Evolutionary conservation across 2,888 invertebrate species (phyloP), one percentile per base, ranked within the genome.

Genomic region (Zygothrica quintamaculata): DNA sequence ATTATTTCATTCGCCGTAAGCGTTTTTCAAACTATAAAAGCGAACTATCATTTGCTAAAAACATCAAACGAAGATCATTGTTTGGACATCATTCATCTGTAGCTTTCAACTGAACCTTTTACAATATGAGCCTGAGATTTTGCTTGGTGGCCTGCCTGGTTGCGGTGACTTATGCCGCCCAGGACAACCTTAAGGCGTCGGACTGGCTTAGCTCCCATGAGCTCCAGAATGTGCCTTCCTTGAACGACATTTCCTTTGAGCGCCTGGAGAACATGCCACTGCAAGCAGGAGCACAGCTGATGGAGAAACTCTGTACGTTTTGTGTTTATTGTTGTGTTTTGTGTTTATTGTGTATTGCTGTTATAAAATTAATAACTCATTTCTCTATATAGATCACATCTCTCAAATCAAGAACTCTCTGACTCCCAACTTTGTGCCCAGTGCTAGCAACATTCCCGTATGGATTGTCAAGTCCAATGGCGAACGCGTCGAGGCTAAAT

Each of bases 271-370:
- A 64, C 26, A 77, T 87, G 87, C 64, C 89, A 0, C 43, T 76
- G 29, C 48, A 74, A 12, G 76, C 78, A 37, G 90, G 85, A 9
- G 88, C 90, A 46, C 53, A 81, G 9, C 47, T 87, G 59, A n/a
- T 87, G 22, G 74, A 85, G 47, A 71, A 75, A 43, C 52, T 90
- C 46, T 90, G 88, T 88, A 65, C 82, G 89, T 81, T n/a, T n/a
- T n/a, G n/a, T n/a, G n/a, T n/a, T n/a, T n/a, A n/a, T n/a, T n/a
- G n/a, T n/a, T n/a, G n/a, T n/a, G n/a, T n/a, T n/a, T n/a, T n/a
- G n/a, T n/a, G n/a, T n/a, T n/a, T n/a, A 1, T 8, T 6, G 4
- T 12, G 2, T 0, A 25, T 12, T 15, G 7, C 1, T 1, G 15
- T 22, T 4, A 3, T 22, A 1, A 9, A 11, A 26, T 26, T 34